These are phyloP conservation scores for Campylorhamphus procurvoides DNA, from an alignment of 2,113 vertebrate genomes.

Conservation along the genomic window DNA sequence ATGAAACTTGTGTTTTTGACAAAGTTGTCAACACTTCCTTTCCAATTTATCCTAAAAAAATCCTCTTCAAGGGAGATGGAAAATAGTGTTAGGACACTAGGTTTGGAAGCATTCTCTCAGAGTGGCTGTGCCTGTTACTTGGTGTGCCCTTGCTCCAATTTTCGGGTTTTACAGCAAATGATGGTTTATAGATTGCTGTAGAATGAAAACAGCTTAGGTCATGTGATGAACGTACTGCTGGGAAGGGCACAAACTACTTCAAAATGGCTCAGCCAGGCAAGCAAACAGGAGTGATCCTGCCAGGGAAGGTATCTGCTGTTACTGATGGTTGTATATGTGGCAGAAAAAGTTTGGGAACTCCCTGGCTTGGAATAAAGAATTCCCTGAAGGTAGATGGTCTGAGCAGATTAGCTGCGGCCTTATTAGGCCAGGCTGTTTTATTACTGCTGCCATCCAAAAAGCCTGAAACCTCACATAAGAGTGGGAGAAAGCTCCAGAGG, in stretches of 20 bases:
- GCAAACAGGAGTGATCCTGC: background rate
- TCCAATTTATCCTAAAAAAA: background rate
- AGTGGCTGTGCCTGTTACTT: background rate
- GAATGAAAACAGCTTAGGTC: background rate
- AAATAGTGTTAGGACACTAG: background rate
- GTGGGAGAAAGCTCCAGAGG: background rate
- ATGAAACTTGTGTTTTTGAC: background rate
- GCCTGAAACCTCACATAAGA: background rate
- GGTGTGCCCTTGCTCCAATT: background rate
- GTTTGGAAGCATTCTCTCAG: background rate
- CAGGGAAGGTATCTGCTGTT: background rate
- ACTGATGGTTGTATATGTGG: background rate
- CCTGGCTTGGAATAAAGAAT: background rate
- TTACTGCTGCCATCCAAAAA: constrained; percentile 1
- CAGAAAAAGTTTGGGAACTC: background rate
- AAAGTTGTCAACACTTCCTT: background rate
- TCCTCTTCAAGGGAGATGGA: background rate
- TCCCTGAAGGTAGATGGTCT: background rate
- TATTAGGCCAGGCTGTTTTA: background rate
- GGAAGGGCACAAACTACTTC: background rate
- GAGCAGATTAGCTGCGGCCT: background rate
- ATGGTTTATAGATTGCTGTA: background rate
- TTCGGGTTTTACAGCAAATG: background rate
- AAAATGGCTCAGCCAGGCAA: background rate
- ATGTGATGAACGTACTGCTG: background rate